A percentile compares a stretch with the other conserved stretches of the same genome.
phyloP scores from a whole-genome alignment of 2,888 invertebrate genomes.

The Eueremaeus valkanovi region DNA sequence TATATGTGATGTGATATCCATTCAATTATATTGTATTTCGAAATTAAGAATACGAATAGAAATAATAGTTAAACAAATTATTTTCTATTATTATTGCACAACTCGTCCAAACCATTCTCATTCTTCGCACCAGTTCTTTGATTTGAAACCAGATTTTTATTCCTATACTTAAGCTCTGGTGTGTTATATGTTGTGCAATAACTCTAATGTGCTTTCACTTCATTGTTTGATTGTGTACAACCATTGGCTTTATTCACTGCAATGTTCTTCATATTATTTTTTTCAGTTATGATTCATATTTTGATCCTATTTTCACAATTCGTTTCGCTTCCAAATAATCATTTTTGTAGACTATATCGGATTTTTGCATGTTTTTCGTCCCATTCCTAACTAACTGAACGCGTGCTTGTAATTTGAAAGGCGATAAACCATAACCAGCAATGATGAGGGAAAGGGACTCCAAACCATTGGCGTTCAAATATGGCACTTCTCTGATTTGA shows the following conservation, averaged over 20 bases:
- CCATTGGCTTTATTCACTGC: too few species aligned
- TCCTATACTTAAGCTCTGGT: neutral
- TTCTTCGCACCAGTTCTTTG: neutral
- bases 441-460: neutral
- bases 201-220: neutral
- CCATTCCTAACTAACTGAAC: neutral
- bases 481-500: too few species aligned
- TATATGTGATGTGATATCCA: too few species aligned
- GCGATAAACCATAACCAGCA: neutral
- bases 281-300: neutral
- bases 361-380: neutral
- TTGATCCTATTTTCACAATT: neutral
- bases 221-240: neutral
- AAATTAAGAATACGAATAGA: too few species aligned
- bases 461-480: neutral
- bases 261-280: neutral
- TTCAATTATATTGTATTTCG: too few species aligned
- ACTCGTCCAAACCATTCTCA: too few species aligned
- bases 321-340: neutral
- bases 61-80: too few species aligned
- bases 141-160: constrained; percentile 10
- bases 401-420: neutral
- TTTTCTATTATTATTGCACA: too few species aligned
- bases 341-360: neutral
- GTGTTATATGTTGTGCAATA: neutral